Evolutionary conservation across 1,140 invertebrate genomes (phyloP), one percentile per base, ranked within the genome.

Genomic region (Dendrolimus punctatus): DNA sequence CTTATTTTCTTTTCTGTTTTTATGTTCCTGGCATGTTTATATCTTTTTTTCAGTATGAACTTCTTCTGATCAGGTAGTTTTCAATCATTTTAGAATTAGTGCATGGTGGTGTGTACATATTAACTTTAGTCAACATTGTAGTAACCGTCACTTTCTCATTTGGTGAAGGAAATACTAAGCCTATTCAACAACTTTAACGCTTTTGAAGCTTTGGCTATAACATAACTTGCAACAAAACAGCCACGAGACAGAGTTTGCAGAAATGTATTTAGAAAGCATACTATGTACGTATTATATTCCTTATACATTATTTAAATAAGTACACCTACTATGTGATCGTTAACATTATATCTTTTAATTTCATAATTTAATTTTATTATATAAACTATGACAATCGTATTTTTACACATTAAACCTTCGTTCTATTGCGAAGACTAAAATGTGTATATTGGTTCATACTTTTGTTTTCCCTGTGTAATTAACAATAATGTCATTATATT

Each of bases 241-340:
- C 73, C 78, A 85, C 82, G 82, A 83, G 82, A 85, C 82, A 85
- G 73, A 80, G 77, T 76, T 76, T 81, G 80, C 75, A 82, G 66
- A 61, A 57, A 56, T 66, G 62, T 55, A 67, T 62, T 57, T 50
- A 58, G 45, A 66, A 73, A 64, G 71, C 76, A 66, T 79, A 46
- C 53, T 68, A 62, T 48, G 49, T 46, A 52, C 46, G 58, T 62
- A 58, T 62, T 62, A 59, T 65, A 51, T 67, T 53, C 59, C 38
- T 37, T 49, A 53, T 61, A 23, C 23, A 23, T 23, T 23, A 23
- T 23, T 23, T 23, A 23, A 23, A 23, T 23, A 23, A 23, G 23
- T 23, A 23, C 23, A 23, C 23, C 23, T 23, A 23, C 23, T 23
- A 23, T 23, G 23, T 23, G 23, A 23, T 23, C 23, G 23, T 23